These are phyloP conservation scores for Paramormyrops hopkinsi DNA, from an alignment of 2,797 vertebrate species.

Conservation along the genomic window DNA sequence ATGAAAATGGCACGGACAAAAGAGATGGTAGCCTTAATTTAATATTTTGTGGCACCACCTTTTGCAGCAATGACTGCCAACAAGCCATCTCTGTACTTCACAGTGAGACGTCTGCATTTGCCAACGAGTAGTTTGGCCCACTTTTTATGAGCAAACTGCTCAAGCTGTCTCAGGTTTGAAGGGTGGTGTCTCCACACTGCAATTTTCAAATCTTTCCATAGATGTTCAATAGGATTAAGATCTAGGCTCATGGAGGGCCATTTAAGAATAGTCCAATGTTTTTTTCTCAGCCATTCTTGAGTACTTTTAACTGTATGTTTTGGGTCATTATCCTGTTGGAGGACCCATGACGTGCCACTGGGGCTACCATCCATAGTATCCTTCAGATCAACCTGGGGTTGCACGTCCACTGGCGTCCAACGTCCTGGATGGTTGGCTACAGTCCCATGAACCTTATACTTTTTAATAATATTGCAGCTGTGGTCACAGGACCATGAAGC, in stretches of 20 bases:
- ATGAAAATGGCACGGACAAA: background rate
- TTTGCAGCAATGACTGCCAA: background rate
- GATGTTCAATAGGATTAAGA: background rate
- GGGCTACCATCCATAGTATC: background rate
- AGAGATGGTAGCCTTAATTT: background rate
- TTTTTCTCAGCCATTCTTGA: background rate
- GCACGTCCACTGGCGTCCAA: background rate
- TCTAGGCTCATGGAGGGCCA: background rate
- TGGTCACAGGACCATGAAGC: background rate
- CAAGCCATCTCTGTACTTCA: background rate
- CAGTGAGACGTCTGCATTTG: background rate
- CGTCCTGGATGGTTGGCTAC: background rate
- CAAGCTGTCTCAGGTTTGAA: background rate
- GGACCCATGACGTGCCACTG: background rate
- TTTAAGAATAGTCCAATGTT: background rate
- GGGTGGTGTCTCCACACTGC: background rate
- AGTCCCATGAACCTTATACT: background rate
- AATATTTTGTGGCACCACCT: background rate
- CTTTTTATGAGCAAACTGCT: background rate
- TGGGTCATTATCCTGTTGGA: background rate
- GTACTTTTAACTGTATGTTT: background rate
- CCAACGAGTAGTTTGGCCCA: background rate
- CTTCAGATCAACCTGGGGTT: background rate
- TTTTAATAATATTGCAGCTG: background rate
- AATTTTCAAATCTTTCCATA: background rate